These are phyloP conservation scores for Drosophila hawaiiensis DNA, from an alignment of 2,888 invertebrate genomes.

Conservation along the genomic window DNA sequence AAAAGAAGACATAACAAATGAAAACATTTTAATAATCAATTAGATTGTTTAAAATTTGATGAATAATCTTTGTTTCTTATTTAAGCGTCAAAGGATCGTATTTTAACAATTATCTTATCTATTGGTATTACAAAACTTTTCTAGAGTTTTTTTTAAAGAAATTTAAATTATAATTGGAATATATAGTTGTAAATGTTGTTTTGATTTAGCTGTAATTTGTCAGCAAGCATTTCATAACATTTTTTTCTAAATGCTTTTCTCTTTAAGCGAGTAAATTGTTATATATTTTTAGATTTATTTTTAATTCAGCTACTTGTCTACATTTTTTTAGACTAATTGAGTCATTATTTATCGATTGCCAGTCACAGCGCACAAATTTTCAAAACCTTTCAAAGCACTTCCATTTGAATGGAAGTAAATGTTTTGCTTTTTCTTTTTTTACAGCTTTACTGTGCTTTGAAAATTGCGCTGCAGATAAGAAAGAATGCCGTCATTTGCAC, in stretches of 20 bases:
- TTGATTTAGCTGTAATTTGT: background rate
- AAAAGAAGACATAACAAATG: background rate
- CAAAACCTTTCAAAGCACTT: background rate
- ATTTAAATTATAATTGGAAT: background rate
- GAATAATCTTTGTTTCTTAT: background rate
- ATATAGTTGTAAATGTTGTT: background rate
- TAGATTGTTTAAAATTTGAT: background rate
- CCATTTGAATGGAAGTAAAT: constrained; percentile 15
- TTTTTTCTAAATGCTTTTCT: background rate
- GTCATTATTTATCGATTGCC: constrained; percentile 24
- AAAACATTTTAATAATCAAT: background rate
- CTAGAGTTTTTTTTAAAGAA: background rate
- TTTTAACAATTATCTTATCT: too few species aligned
- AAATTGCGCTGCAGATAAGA: constrained; percentile 38
- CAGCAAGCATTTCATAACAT: background rate
- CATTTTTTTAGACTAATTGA: constrained; percentile 4
- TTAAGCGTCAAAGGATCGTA: background rate
- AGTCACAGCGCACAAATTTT: background rate
- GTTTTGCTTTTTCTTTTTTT: constrained; percentile 15
- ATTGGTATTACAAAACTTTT: background rate
- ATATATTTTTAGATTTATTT: background rate
- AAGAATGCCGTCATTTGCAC: constrained; percentile 38
- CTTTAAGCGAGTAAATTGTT: background rate
- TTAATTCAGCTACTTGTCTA: background rate
- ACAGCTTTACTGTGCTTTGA: constrained; percentile 5